phyloP scores from a whole-genome alignment of 2,113 vertebrate genomes.

The Psilopogon haemacephalus region DNA sequence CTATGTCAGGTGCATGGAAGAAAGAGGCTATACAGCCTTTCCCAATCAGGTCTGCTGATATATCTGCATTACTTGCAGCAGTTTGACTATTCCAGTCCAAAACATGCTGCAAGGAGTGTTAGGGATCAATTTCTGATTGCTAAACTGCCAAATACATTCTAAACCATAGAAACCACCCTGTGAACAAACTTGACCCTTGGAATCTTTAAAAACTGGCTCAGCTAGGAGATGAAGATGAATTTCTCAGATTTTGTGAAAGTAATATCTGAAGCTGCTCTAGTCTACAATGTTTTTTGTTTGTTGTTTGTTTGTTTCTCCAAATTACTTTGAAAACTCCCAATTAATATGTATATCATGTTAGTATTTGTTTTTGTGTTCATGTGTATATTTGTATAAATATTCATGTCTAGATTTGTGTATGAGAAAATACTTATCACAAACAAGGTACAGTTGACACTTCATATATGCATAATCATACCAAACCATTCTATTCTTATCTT shows the following conservation, averaged over 20 bases:
- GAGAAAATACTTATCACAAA: background rate
- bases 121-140: constrained; percentile 25
- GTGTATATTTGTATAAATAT: background rate
- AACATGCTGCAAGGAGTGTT: background rate
- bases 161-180: background rate
- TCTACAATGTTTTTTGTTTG: background rate
- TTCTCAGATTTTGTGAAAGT: background rate
- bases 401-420: rapidly evolving
- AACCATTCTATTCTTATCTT: background rate
- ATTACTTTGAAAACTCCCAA: background rate
- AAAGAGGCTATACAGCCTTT: background rate
- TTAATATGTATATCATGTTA: background rate
- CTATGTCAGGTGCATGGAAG: background rate
- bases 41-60: background rate
- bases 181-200: background rate
- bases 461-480: background rate
- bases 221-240: background rate
- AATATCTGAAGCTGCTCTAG: background rate
- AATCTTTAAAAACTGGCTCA: background rate
- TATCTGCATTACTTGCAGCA: background rate
- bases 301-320: rapidly evolving
- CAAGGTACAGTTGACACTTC: background rate
- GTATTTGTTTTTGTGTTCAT: background rate
- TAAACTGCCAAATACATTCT: constrained; percentile 16
- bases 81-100: background rate